Conservation (phyloP, 2,797 vertebrate genomes). For the Rhadinocentrus ornatus region DNA sequence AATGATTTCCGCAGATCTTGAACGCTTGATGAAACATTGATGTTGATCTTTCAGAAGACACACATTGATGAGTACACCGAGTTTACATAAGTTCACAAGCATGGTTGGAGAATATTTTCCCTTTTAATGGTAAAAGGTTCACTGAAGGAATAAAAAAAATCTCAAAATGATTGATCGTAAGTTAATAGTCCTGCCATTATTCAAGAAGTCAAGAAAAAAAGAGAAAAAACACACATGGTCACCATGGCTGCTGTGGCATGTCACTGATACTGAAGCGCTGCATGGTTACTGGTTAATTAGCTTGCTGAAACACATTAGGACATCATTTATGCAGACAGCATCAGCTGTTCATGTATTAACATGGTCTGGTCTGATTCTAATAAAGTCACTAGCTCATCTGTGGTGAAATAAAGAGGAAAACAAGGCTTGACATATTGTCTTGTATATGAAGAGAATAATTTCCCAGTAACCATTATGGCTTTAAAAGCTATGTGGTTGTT, state of each 20-base stretch:
- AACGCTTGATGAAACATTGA: not conserved
- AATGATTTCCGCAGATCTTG: not conserved
- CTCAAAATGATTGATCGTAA: too few relatives aligned
- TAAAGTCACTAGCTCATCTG: conserved; percentile 69
- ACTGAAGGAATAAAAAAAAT: too few relatives aligned
- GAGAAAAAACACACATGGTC: too few relatives aligned
- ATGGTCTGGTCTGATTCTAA: conserved; percentile 63
- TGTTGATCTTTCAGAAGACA: not conserved
- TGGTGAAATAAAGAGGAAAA: conserved; percentile 21
- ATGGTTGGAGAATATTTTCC: too few relatives aligned
- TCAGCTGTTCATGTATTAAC: conserved; percentile 64
- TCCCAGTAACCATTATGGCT: too few relatives aligned
- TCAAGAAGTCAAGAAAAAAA: too few relatives aligned
- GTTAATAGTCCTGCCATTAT: too few relatives aligned
- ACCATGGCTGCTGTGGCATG: conserved; percentile 35
- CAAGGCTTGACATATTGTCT: not conserved
- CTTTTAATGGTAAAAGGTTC: too few relatives aligned
- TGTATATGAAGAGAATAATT: not conserved
- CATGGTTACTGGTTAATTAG: conserved; percentile 70
- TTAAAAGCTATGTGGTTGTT: too few relatives aligned
- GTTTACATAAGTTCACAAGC: too few relatives aligned
- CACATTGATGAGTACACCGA: too few relatives aligned
- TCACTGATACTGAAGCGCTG: conserved; percentile 56
- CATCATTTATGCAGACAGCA: conserved; percentile 69
- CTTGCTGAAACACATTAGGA: conserved; percentile 65